Conservation (phyloP, 2,888 invertebrate genomes). For the Euproctis similis region DNA sequence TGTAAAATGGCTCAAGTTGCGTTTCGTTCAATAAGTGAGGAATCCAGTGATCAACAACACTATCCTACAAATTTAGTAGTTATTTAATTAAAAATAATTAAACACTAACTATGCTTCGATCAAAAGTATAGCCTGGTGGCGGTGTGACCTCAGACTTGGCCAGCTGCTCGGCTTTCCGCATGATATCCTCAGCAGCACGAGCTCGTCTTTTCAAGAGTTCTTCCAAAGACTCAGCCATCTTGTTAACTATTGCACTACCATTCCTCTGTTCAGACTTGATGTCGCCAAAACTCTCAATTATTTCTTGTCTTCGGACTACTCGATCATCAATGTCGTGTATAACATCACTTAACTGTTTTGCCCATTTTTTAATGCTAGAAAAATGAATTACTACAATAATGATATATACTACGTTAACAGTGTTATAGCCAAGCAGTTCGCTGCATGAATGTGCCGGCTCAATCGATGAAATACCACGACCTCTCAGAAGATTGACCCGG, state of each 20-base stretch:
- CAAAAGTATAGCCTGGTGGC: slow-evolving; percentile 40
- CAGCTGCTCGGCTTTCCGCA: slow-evolving; percentile 52
- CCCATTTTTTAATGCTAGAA: slow-evolving; percentile 53
- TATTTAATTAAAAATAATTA: not conserved
- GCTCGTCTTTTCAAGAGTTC: slow-evolving; percentile 42
- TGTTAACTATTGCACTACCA: slow-evolving; percentile 51
- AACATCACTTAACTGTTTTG: slow-evolving; percentile 43
- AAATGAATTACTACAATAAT: slow-evolving; percentile 1
- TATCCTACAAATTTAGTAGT: not conserved
- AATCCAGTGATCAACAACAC: no score
- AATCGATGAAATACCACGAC: no score
- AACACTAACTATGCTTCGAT: slow-evolving; percentile 51
- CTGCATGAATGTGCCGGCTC: no score
- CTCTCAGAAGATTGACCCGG: no score
- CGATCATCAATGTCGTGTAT: slow-evolving; percentile 41
- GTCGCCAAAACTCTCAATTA: slow-evolving; percentile 45
- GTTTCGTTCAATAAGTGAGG: no score
- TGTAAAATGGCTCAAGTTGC: no score
- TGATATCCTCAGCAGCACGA: slow-evolving; percentile 52
- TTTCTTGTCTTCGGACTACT: slow-evolving; percentile 44
- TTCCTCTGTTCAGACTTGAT: slow-evolving; percentile 44
- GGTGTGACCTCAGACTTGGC: slow-evolving; percentile 24
- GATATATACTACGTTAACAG: no score
- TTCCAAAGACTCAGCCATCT: slow-evolving; percentile 41
- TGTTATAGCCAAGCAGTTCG: no score